A percentile compares a stretch with the other conserved stretches of the same genome.
Conservation (phyloP, 2,888 invertebrate genomes). For the Congeria kusceri region DNA sequence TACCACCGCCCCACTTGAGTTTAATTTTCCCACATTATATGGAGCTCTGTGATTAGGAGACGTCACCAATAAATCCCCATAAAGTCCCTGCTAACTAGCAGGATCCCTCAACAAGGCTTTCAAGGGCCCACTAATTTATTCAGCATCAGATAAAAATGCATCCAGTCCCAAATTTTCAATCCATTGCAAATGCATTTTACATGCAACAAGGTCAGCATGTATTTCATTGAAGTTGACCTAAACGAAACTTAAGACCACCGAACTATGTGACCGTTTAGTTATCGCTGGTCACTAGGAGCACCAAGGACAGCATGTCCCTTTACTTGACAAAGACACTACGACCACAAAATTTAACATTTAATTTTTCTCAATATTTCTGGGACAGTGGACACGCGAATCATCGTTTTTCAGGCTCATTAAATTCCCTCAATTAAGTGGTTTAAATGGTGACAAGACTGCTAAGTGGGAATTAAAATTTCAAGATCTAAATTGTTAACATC, state of each 20-base stretch:
- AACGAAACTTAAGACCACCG: constrained; percentile 27
- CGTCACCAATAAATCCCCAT: constrained; percentile 39
- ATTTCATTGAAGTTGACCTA: constrained; percentile 62
- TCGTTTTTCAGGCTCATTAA: constrained; percentile 45
- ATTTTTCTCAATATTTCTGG: constrained; percentile 39
- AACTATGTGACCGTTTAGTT: constrained; percentile 53
- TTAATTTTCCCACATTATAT: constrained; percentile 61
- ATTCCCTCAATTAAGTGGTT: constrained; percentile 37
- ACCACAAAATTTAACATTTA: constrained; percentile 10
- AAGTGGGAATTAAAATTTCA: constrained; percentile 36
- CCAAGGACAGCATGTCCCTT: constrained; percentile 25
- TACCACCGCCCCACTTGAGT: constrained; percentile 41
- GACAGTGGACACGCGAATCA: constrained; percentile 41
- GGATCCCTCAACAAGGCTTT: constrained; percentile 8
- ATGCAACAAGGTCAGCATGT: constrained; percentile 20
- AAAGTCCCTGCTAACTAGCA: constrained; percentile 28
- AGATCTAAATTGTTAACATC: constrained; percentile 12
- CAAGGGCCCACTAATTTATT: constrained; percentile 54
- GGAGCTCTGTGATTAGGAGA: constrained; percentile 36
- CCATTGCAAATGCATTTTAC: constrained; percentile 15
- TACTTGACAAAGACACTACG: constrained; percentile 16
- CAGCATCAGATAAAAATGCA: constrained; percentile 35
- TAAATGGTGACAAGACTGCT: constrained; percentile 32
- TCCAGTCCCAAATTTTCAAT: constrained; percentile 20
- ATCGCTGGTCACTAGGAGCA: constrained; percentile 48